Base-by-base conservation (phyloP, 2,888 invertebrate genomes). In the Dorcus hopei region DNA sequence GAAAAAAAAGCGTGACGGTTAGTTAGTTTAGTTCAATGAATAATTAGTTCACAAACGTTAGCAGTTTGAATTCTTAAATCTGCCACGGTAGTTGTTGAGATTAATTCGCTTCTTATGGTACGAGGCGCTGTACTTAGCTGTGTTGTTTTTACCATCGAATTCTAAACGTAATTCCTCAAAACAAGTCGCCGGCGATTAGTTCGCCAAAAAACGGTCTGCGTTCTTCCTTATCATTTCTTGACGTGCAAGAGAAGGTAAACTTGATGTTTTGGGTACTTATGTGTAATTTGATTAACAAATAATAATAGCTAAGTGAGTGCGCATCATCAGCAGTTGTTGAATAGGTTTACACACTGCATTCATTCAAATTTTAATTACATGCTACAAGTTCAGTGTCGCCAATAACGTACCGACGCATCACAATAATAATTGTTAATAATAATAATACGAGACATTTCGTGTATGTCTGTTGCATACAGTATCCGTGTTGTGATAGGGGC, bases 401-500 rank as follows among this genome's bases (percentile, higher is more conserved):
- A 52, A 47, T 49, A 14, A 51, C 19, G 39, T 41, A 57, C 38
- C 61, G 68, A 68, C 68, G 65, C 66, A 65, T 68, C 63, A 73
- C 71, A 71, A 71, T 71, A 72, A 72, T 64, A 67, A 61, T 71
- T 68, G 67, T 71, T 70, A 66, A 65, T 67, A 67, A n/a, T n/a
- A n/a, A 65, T 65, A 67, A 62, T 58, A 59, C 47, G 61, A 59
- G 59, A 63, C 64, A 67, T 61, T 64, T 58, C 58, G 62, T 63
- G 70, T 66, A 66, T 69, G 65, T 66, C 62, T 68, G 65, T 65
- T 68, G 63, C 64, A 68, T 67, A 65, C 63, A 62, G 64, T 69
- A 71, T 65, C 72, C 71, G 70, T 72, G 74, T 75, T 76, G n/a
- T 75, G 76, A 76, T 74, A 74, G 73, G 69, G 68, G 69, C 70